Base-by-base conservation (phyloP, 2,797 vertebrate species). In the Falco peregrinus region DNA sequence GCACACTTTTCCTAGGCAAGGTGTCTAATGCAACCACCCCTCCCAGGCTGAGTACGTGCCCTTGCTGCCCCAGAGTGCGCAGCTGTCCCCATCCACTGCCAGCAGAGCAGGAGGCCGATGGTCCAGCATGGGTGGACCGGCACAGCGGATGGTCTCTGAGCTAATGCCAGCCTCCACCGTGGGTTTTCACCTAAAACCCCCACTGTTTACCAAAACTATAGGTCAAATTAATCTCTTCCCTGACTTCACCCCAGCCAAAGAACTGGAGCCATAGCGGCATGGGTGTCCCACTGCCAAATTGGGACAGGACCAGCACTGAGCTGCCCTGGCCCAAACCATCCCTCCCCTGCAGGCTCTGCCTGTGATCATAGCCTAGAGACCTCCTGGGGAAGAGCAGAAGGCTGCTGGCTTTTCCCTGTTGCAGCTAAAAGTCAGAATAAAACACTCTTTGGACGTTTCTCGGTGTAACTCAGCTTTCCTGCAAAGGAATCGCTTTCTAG, bases 201-300 rank as follows among this genome's bases (percentile, higher is more conserved):
- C 24, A 0, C 43, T 19, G 16, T 19, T 35, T 17, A 33, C 51
- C 41, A 59, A 21, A 47, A 2, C 5, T 7, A 1, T 4, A 13
- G 51, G 18, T 19, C 47, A 9, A 16, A 0, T 16, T n/a, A 21
- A 6, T 28, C 67, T 47, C 47, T 67, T 15, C 20, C 64, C 63
- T 19, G 39, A 13, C 31, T 21, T 29, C 70, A 10, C 9, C 16
- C 19, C 56, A 61, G n/a, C 50, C 54, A 5, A 81, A 70, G 22
- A 35, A 37, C 31, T 0, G 0, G 22, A 5, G 8, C 37, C 13
- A 1, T 45, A 14, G 39, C 2, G 1, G 12, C 16, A 13, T 0
- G 8, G 5, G 22, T 2, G 37, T n/a, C 50, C 35, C 33, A 1
- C 6, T 43, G 68, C 50, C 1, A 1, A 12, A 14, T 4, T 1